phyloP scores from a whole-genome alignment of 2,888 invertebrate species.

The Deilephila elpenor region DNA sequence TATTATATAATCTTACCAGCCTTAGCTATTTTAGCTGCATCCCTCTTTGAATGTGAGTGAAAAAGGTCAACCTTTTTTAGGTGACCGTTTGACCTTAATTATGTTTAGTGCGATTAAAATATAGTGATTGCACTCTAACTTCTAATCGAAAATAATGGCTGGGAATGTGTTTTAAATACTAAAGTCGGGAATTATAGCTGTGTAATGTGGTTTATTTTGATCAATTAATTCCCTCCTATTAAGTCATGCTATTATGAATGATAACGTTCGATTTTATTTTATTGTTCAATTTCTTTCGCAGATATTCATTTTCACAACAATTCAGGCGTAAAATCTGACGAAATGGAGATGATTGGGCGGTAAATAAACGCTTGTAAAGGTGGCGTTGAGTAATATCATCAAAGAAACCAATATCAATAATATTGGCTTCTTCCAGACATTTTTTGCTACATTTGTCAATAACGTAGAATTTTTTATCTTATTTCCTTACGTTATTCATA shows the following conservation, averaged over 20 bases:
- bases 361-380: not conserved
- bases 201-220: not conserved
- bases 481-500: not conserved
- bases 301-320: conserved; percentile 3
- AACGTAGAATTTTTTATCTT: not conserved
- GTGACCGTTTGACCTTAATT: conserved; percentile 14
- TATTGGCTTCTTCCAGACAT: not conserved
- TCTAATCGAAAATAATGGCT: not conserved
- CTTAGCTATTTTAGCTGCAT: conserved; percentile 9
- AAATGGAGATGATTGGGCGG: not conserved
- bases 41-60: conserved; percentile 4
- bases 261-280: not conserved
- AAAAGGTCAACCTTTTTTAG: conserved; percentile 21
- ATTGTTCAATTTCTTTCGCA: not conserved
- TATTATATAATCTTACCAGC: not conserved
- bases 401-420: conserved; percentile 3
- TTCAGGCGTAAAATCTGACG: conserved; percentile 6
- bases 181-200: not conserved
- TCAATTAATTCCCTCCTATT: not conserved
- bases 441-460: not conserved
- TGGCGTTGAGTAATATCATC: not conserved
- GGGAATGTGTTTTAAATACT: not conserved
- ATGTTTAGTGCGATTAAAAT: conserved; percentile 8
- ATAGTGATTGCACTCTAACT: not conserved
- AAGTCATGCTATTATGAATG: not conserved